A percentile compares a stretch with the other conserved stretches of the same genome.
These are phyloP conservation scores for Nettapus auritus DNA, from an alignment of 2,113 vertebrate species.

Conservation along the genomic window DNA sequence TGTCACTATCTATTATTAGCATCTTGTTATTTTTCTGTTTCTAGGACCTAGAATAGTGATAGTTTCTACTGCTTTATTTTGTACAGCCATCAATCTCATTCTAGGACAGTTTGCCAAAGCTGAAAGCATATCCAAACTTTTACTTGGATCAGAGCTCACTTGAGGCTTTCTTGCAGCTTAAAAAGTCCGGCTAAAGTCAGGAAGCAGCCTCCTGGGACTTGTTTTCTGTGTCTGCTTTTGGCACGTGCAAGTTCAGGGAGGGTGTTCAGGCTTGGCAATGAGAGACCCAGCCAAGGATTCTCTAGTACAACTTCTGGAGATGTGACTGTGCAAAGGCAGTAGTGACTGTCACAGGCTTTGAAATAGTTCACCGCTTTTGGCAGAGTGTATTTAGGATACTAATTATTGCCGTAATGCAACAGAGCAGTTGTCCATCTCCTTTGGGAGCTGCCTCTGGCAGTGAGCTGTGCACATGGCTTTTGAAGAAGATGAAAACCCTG, in stretches of 20 bases:
- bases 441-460: neutral
- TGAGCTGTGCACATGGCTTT: accelerated
- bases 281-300: neutral
- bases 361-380: neutral
- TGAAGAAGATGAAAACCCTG: neutral
- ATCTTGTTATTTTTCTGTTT: slow-evolving; percentile 12
- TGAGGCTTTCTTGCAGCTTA: neutral
- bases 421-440: accelerated
- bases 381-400: neutral
- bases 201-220: neutral
- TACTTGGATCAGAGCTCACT: neutral
- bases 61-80: neutral
- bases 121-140: neutral
- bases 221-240: accelerated
- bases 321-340: neutral
- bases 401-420: neutral
- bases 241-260: accelerated
- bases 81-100: neutral
- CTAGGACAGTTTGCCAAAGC: neutral
- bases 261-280: neutral
- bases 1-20: slow-evolving; percentile 26
- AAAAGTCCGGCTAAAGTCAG: neutral
- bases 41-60: neutral
- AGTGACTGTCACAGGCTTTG: neutral
- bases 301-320: neutral